phyloP scores from a whole-genome alignment of 1,140 invertebrate genomes.

The Neocloeon triangulifer region DNA sequence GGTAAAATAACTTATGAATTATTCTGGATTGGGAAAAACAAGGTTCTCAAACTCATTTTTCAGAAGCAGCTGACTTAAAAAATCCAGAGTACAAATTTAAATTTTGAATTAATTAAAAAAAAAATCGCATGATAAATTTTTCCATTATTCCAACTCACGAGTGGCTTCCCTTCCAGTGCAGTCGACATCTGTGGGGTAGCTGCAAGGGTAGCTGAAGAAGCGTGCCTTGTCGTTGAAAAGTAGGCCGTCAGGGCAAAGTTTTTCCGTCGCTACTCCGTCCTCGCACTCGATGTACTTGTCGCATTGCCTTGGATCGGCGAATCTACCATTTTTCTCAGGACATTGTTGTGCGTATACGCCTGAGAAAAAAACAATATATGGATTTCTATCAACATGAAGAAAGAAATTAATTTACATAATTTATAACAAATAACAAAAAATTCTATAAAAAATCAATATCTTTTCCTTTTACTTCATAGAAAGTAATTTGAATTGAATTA shows the following conservation, averaged over 20 bases:
- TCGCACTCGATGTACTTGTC: slow-evolving; percentile 67
- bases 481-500: no score
- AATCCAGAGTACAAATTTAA: slow-evolving; percentile 2
- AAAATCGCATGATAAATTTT: background rate
- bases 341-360: no score
- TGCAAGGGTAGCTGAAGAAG: slow-evolving; percentile 50
- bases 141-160: slow-evolving; percentile 32
- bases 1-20: no score
- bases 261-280: slow-evolving; percentile 43
- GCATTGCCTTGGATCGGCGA: slow-evolving; percentile 52
- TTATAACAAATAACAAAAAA: no score
- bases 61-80: no score
- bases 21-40: no score
- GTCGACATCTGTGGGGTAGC: slow-evolving; percentile 59
- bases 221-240: slow-evolving; percentile 64
- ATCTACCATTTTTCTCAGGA: slow-evolving; percentile 48
- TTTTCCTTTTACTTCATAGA: no score
- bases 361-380: no score
- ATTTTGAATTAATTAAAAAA: slow-evolving; percentile 11
- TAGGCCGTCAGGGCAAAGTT: slow-evolving; percentile 63
- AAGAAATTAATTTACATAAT: no score
- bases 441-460: no score
- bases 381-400: no score
- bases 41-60: no score
- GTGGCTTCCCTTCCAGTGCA: slow-evolving; percentile 40